These are phyloP conservation scores for Epizoanthus rinbou DNA, from an alignment of 92 coral and sea anemone species.

Conservation along the genomic window DNA sequence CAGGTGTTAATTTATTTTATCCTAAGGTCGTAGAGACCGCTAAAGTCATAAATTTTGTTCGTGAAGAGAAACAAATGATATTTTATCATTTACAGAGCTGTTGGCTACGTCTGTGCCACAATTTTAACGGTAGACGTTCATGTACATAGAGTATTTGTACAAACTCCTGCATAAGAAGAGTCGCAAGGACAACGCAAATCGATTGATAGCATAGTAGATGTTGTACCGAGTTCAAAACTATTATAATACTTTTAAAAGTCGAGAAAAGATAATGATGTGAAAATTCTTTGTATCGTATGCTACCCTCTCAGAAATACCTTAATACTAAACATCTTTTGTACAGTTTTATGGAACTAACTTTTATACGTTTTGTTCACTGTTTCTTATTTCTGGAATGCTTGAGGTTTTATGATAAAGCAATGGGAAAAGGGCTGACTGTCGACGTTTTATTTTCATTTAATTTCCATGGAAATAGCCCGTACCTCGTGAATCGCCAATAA, in stretches of 20 bases:
- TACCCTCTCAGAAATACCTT: neutral
- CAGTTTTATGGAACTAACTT: conserved; percentile 18
- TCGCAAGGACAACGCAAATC: neutral
- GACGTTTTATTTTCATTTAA: conserved; percentile 13
- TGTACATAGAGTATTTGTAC: conserved; percentile 7
- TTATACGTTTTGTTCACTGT: conserved; percentile 21
- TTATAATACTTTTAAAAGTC: neutral
- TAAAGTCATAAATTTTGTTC: conserved; percentile 11
- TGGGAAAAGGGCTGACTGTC: neutral
- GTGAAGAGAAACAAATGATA: neutral
- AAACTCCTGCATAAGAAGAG: conserved; percentile 9
- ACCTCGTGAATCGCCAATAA: conserved; percentile 6
- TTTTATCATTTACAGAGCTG: conserved; percentile 19
- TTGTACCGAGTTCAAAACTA: neutral
- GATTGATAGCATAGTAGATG: neutral
- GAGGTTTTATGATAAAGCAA: neutral
- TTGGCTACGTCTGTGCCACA: conserved; percentile 11
- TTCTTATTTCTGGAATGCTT: no score
- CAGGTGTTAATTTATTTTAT: conserved; percentile 19
- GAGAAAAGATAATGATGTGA: neutral
- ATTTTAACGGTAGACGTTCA: neutral
- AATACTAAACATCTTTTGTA: conserved; percentile 3
- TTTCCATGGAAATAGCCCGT: neutral
- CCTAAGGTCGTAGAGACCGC: conserved; percentile 14
- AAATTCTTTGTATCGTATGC: neutral